Percentiles rank a stretch among this genome's conserved stretches.
These are phyloP conservation scores for Meloidogyne hapla DNA, from an alignment of 1,140 invertebrate species.

Conservation along the genomic window DNA sequence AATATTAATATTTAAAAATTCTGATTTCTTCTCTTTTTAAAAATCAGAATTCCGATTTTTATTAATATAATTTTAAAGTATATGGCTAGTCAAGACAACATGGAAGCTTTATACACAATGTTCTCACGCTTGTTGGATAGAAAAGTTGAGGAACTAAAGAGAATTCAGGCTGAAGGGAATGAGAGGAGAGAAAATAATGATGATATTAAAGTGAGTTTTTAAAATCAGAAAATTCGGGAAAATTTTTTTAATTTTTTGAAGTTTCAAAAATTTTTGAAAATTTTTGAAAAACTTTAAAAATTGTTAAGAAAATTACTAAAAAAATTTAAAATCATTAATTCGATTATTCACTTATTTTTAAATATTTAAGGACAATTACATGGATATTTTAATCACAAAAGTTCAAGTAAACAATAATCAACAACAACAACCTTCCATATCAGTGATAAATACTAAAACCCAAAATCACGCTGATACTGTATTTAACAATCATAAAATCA, in stretches of 20 bases:
- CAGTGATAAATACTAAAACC: background rate
- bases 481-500: too few relatives aligned
- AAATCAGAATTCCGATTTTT: too few relatives aligned
- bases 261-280: background rate
- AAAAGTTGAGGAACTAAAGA: slow-evolving; percentile 34
- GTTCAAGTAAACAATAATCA: background rate
- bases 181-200: slow-evolving; percentile 10
- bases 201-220: slow-evolving; percentile 16
- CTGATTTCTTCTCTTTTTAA: background rate
- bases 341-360: too few relatives aligned
- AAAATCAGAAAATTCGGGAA: background rate
- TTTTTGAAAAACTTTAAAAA: too few relatives aligned
- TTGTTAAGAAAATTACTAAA: background rate
- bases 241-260: too few relatives aligned
- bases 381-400: slow-evolving; percentile 18
- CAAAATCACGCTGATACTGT: background rate
- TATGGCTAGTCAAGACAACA: slow-evolving; percentile 40
- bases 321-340: background rate
- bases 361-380: slow-evolving; percentile 19
- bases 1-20: background rate
- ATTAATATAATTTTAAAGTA: slow-evolving; percentile 29
- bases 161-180: background rate
- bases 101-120: slow-evolving; percentile 42
- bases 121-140: slow-evolving; percentile 40
- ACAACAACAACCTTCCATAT: background rate